Base-by-base conservation (phyloP, 1,140 invertebrate species). In the Drosophila pachea region DNA sequence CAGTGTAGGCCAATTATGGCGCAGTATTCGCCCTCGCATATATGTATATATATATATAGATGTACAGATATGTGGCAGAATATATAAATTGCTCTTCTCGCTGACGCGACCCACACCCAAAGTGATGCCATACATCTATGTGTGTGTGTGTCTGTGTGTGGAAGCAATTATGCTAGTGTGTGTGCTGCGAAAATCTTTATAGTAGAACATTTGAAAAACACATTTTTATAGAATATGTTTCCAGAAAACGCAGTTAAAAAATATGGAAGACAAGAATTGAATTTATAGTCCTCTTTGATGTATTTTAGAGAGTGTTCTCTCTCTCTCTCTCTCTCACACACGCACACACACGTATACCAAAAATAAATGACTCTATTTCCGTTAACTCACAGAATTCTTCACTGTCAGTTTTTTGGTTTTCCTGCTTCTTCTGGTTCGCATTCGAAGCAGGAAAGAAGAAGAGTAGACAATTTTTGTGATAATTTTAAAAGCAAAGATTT, bases 1-100 rank as follows among this genome's bases (percentile, higher is more conserved):
- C 55, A 60, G 52, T 52, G 76, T 86, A 69, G 70, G 79, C 76
- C 76, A 84, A 84, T 86, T 86, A 84, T 70, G 79, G 79, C 79
- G 79, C 75, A 84, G 79, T 84, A 58, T 43, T 48, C 48, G 48
- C 40, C 54, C 64, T 6, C 6, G n/a, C 56, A 40, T 45, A 47
- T 22, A 54, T n/a, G 31, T 42, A 50, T 33, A 65, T 32, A 66
- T 11, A 42, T 38, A 54, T 52, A 67, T 66, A n/a, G n/a, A 22
- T 22, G 1, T 22, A 22, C 22, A 22, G 22, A 22, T 22, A 22
- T 22, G 22, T 22, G 22, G 22, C 22, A 22, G 22, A 22, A 22
- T 22, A 22, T 73, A 81, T 60, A 61, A 78, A 71, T 78, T 78
- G 76, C 64, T 71, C 67, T 73, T 62, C 61, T 53, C 75, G 49